phyloP scores from a whole-genome alignment of 2,888 invertebrate genomes.

The Drosophila subsilvestris region DNA sequence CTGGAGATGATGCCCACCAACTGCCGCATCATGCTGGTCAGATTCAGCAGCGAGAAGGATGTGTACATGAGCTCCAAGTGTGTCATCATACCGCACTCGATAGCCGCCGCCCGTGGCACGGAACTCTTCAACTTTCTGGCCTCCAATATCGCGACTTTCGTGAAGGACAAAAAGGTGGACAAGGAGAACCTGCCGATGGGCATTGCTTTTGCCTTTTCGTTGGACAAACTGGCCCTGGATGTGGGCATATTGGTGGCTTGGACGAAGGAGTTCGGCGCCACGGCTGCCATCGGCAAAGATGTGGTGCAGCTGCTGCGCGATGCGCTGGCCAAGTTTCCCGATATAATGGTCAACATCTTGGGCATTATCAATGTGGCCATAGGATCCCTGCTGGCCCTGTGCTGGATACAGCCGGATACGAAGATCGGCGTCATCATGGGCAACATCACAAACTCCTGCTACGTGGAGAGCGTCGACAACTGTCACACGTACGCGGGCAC shows the following conservation, averaged over 20 bases:
- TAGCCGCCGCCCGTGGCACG: slow-evolving; percentile 94
- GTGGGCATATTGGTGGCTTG: slow-evolving; percentile 92
- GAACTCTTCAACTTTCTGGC: slow-evolving; percentile 97
- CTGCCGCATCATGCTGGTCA: slow-evolving; percentile 96
- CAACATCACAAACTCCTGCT: slow-evolving; percentile 96
- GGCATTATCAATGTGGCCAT: slow-evolving; percentile 97
- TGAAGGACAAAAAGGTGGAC: slow-evolving; percentile 89
- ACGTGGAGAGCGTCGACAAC: slow-evolving; percentile 90
- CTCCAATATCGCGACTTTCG: slow-evolving; percentile 93
- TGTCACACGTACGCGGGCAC: slow-evolving; percentile 89
- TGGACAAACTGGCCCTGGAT: slow-evolving; percentile 92
- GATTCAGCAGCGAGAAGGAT: slow-evolving; percentile 89
- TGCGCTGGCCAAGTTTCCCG: slow-evolving; percentile 92
- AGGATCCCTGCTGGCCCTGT: slow-evolving; percentile 95
- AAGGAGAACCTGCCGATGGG: slow-evolving; percentile 92
- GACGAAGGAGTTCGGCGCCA: slow-evolving; percentile 98
- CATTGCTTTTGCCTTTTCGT: slow-evolving; percentile 97
- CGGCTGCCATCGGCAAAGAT: slow-evolving; percentile 93
- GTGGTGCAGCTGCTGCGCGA: slow-evolving; percentile 93
- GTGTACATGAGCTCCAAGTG: slow-evolving; percentile 98
- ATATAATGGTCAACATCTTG: slow-evolving; percentile 91
- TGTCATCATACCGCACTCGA: slow-evolving; percentile 94
- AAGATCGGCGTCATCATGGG: slow-evolving; percentile 89
- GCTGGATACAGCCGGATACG: slow-evolving; percentile 90
- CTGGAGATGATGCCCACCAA: slow-evolving; percentile 99